Evolutionary conservation across 2,113 vertebrate species (phyloP).

Genomic region (Myrmophylax atrothorax): DNA sequence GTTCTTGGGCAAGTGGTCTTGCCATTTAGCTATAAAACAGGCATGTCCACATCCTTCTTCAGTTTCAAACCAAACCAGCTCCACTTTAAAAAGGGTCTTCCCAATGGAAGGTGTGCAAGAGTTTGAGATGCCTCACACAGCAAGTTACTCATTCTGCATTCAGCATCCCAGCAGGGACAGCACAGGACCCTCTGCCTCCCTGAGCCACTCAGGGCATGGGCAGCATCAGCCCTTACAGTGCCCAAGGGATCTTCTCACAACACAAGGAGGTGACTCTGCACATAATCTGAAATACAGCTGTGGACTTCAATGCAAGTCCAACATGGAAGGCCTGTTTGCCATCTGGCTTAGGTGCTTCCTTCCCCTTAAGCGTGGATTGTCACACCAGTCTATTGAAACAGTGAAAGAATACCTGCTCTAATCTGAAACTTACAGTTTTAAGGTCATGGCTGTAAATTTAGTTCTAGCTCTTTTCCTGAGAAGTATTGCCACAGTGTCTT

Average conservation of each 20-base stretch:
- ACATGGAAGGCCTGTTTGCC: not conserved
- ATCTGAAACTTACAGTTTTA: not conserved
- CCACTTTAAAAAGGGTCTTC: not conserved
- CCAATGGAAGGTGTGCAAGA: not conserved
- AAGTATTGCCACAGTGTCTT: not conserved
- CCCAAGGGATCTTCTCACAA: not conserved
- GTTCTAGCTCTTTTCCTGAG: not conserved
- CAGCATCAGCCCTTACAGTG: not conserved
- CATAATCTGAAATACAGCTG: not conserved
- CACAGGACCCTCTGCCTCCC: not conserved
- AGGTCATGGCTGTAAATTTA: not conserved
- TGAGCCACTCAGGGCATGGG: not conserved
- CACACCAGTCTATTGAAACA: not conserved
- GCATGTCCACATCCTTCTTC: not conserved
- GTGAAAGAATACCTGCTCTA: not conserved
- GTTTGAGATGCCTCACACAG: not conserved
- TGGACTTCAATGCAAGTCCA: not conserved
- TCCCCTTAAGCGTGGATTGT: not conserved
- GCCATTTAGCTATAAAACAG: not conserved
- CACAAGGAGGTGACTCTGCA: not conserved
- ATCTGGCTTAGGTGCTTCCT: not conserved
- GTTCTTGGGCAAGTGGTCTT: not conserved
- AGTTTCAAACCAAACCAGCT: not conserved
- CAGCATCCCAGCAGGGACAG: not conserved
- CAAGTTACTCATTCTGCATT: not conserved